Base-by-base conservation (phyloP, 37 sponge, comb jelly and placozoan species). In the Trichoplax adhaerens region DNA sequence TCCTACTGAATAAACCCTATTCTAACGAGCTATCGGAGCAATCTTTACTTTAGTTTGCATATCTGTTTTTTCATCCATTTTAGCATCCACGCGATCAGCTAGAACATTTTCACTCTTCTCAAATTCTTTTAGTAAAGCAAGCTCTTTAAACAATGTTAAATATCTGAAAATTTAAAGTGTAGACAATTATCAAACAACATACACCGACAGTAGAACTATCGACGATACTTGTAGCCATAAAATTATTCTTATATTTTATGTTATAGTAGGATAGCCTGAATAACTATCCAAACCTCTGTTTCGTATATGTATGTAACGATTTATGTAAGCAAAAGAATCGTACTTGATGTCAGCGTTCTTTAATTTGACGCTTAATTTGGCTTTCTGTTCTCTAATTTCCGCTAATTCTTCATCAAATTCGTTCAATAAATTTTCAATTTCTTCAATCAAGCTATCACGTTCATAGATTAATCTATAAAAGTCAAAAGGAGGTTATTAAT, bases 41-140 rank as follows among this genome's bases (percentile, higher is more conserved):
- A 5, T 4, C 2, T 75, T 61, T n/a, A 94, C 87, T 79, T 97
- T 97, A 7, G 51, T 58, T 10, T 76, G 80, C 80, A 91, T 77
- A 1, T 88, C 87, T 5, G 63, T 64, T 58, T 79, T 83, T 69
- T 97, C 99, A 29, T 77, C 52, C 63, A 83, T 79, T 77, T 86
- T 91, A 55, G 74, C 76, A 62, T 61, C 69, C 74, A 93, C 82
- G 3, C 81, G 72, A 0, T 74, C 76, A 53, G 87, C 85, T 67
- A 88, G 85, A 57, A 65, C 75, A 53, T 76, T 81, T 70, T 91
- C 99, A 49, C 87, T 80, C 77, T 91, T 97, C 77, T 91, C 99
- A 82, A 97, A 97, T 65, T 97, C 99, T 69, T 91, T 97, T 77
- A 97, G 75, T 52, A 91, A 83, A 62, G 77, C 73, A 65, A 91